Percentiles rank a stretch among this genome's conserved stretches.
Conservation (phyloP, 2,797 vertebrate genomes). For the Macroramphosus scolopax region DNA sequence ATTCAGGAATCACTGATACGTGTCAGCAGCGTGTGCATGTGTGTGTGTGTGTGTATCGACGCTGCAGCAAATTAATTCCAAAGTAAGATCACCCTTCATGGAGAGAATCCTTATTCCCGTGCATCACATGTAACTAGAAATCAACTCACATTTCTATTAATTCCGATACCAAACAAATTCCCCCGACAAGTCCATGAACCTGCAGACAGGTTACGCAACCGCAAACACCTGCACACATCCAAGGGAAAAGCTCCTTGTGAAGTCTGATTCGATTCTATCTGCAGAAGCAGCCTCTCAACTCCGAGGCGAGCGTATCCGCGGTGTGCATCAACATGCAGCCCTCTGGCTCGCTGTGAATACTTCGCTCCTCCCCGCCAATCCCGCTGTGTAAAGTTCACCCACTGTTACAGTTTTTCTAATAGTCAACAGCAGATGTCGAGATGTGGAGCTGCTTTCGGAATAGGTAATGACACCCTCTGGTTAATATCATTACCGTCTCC, state of each 20-base stretch:
- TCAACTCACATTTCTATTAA: no score
- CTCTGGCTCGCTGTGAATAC: constrained; percentile 29
- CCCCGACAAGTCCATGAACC: no score
- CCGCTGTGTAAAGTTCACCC: constrained; percentile 31
- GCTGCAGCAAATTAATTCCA: constrained; percentile 23
- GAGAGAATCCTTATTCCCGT: no score
- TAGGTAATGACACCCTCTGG: constrained; percentile 35
- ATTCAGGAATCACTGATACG: constrained; percentile 63
- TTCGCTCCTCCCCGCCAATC: constrained; percentile 22
- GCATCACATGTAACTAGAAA: no score
- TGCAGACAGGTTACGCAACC: no score
- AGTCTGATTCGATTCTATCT: no score
- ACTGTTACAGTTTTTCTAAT: constrained; percentile 25
- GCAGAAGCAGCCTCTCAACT: no score
- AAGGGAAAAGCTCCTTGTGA: no score
- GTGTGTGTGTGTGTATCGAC: constrained; percentile 8
- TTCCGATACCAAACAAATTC: no score
- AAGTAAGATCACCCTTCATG: background rate
- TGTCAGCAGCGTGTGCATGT: constrained; percentile 12
- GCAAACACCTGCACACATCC: no score
- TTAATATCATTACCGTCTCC: constrained; percentile 28
- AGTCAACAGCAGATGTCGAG: constrained; percentile 47
- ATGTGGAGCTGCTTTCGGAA: constrained; percentile 29
- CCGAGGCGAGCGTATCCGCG: background rate
- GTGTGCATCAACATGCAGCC: constrained; percentile 14